Base-by-base conservation (phyloP, 1,140 invertebrate genomes). In the Pogonomyrmex californicus region DNA sequence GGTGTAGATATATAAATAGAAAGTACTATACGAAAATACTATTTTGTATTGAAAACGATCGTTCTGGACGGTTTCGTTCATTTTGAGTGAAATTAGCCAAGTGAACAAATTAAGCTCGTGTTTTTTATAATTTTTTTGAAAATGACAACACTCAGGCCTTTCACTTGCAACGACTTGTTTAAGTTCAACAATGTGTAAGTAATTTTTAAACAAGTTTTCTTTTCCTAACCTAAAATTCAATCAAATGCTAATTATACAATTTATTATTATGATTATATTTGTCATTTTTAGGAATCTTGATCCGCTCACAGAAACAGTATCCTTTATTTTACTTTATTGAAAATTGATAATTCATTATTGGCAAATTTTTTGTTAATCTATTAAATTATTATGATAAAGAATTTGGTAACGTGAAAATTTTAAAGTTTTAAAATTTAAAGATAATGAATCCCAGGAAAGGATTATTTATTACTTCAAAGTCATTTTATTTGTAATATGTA, bases 111-210 rank as follows among this genome's bases (percentile, higher is more conserved):
- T 33, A 58, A 70, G 44, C 5, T 54, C 2, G 23, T 14, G 23
- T 44, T n/a, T 44, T 70, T 4, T 58, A 71, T n/a, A 73, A 83
- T 23, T n/a, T 79, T 79, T 36, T 62, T 5, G 30, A 89, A 56
- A 95, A 93, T 99, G 99, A 99, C 98, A 5, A 99, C 98, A 41
- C 96, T 99, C 90, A 96, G 99, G 87, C 98, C 98, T 47, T 99
- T 99, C 94, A 98, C 97, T 4, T 99, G 98, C 93, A 97, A 98
- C 93, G 99, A 99, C 96, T 97, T 99, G 94, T 98, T 99, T 92
- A 98, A 97, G 95, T 99, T 99, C 95, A 99, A 99, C 95, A 99
- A 98, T 93, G 98, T 99, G 98, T 99, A 97, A 97, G 98, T 97
- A 41, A 12, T 49, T 73, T 82, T 47, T 2, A 14, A 14, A 33